Conservation (phyloP, 2,797 vertebrate species). For the Sylvia borin region DNA sequence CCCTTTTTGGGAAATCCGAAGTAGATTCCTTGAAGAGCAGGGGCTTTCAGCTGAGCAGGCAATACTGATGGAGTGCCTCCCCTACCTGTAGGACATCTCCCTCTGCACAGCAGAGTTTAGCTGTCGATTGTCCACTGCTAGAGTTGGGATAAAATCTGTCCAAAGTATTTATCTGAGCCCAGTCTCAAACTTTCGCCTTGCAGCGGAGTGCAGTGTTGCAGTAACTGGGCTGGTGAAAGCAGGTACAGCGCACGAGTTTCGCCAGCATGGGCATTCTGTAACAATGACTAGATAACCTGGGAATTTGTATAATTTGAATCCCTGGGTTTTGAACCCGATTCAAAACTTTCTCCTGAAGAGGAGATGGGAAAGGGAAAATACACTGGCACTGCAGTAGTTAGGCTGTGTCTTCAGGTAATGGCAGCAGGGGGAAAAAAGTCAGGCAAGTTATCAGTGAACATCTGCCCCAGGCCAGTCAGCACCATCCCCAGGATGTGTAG, state of each 20-base stretch:
- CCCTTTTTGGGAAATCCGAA: neutral
- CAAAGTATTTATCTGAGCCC: neutral
- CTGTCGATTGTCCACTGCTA: neutral
- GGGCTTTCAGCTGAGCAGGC: neutral
- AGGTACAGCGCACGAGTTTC: neutral
- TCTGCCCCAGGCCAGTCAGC: neutral
- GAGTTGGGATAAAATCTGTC: neutral
- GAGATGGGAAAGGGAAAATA: neutral
- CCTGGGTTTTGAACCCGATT: neutral
- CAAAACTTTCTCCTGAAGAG: neutral
- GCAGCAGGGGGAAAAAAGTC: accelerated
- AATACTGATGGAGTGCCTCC: accelerated
- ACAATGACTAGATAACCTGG: neutral
- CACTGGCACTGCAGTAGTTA: neutral
- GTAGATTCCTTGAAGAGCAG: neutral
- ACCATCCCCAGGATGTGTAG: neutral
- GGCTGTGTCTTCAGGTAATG: neutral
- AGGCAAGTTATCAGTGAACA: accelerated
- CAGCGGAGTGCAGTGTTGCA: neutral
- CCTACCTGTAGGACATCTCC: accelerated
- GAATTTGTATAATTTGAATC: conserved; percentile 11
- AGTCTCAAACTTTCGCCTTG: neutral
- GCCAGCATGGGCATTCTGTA: neutral
- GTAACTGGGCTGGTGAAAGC: conserved; percentile 5
- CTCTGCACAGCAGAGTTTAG: neutral